A percentile compares a stretch with the other conserved stretches of the same genome.
phyloP scores from a whole-genome alignment of 2,113 vertebrate genomes.

The Cacatua alba region DNA sequence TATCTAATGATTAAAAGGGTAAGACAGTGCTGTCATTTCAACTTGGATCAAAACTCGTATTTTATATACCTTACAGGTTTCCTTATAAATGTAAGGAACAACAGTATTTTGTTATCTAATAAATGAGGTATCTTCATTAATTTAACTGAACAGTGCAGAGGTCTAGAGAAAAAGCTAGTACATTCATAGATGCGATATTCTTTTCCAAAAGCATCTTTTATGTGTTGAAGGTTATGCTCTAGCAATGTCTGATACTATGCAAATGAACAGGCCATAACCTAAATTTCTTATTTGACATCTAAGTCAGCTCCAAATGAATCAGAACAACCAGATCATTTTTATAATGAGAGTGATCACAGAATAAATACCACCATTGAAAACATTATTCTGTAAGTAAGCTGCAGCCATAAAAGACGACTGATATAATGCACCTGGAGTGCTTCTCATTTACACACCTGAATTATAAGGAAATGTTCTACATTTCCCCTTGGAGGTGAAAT shows the following conservation, averaged over 20 bases:
- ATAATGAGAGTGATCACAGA: background rate
- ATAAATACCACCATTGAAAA: background rate
- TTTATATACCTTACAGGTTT: slow-evolving; percentile 3
- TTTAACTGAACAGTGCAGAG: background rate
- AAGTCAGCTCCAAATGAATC: background rate
- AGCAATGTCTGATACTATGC: background rate
- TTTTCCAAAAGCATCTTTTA: background rate
- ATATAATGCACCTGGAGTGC: background rate
- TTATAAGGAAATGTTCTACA: slow-evolving; percentile 39
- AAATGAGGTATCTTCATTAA: background rate
- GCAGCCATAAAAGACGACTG: background rate
- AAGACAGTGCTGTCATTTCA: slow-evolving; percentile 55
- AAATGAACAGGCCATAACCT: background rate
- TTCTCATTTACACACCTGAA: slow-evolving; percentile 46
- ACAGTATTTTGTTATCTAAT: slow-evolving; percentile 4
- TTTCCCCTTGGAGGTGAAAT: slow-evolving; percentile 17
- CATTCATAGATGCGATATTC: background rate
- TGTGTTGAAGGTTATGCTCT: background rate
- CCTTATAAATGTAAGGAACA: slow-evolving; percentile 3
- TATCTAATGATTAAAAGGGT: slow-evolving; percentile 45
- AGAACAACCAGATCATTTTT: background rate
- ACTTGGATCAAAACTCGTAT: slow-evolving; percentile 36
- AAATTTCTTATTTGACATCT: background rate
- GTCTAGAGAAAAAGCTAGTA: background rate
- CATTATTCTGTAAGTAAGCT: background rate